Conservation (phyloP, 2,797 vertebrate genomes). For the Schizopygopsis pylzovi region DNA sequence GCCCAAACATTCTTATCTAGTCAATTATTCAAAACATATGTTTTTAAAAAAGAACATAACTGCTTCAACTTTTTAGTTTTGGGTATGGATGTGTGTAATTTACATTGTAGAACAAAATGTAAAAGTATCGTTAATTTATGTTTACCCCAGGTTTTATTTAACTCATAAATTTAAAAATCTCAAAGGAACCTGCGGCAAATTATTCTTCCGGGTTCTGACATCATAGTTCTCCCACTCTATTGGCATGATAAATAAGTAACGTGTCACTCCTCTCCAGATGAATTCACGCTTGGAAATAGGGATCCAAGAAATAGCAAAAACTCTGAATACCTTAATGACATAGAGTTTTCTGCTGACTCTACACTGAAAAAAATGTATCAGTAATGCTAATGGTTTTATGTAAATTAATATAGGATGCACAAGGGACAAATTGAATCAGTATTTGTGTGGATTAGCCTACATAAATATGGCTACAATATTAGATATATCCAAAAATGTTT, state of each 20-base stretch:
- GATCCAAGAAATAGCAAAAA: background rate
- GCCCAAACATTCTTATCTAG: too few relatives aligned
- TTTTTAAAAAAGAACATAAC: too few relatives aligned
- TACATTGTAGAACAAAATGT: too few relatives aligned
- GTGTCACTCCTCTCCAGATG: background rate
- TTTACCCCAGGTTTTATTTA: too few relatives aligned
- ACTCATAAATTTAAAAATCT: too few relatives aligned
- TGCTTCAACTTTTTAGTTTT: too few relatives aligned
- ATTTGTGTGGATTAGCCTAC: background rate
- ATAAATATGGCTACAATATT: background rate
- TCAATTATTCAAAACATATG: too few relatives aligned
- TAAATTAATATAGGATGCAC: background rate
- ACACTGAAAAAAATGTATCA: background rate
- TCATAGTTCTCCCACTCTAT: background rate
- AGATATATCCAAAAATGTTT: background rate
- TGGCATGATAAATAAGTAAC: background rate
- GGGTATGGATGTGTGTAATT: too few relatives aligned
- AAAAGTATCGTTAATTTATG: too few relatives aligned
- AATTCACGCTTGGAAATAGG: background rate
- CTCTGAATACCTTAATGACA: background rate
- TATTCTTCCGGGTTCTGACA: too few relatives aligned
- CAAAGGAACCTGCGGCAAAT: too few relatives aligned
- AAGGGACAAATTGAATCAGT: background rate
- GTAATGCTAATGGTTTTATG: background rate
- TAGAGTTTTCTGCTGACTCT: background rate